Percentiles rank a stretch among this genome's conserved stretches.
phyloP scores from a whole-genome alignment of 2,797 vertebrate genomes.

The Simalia tracyae region DNA sequence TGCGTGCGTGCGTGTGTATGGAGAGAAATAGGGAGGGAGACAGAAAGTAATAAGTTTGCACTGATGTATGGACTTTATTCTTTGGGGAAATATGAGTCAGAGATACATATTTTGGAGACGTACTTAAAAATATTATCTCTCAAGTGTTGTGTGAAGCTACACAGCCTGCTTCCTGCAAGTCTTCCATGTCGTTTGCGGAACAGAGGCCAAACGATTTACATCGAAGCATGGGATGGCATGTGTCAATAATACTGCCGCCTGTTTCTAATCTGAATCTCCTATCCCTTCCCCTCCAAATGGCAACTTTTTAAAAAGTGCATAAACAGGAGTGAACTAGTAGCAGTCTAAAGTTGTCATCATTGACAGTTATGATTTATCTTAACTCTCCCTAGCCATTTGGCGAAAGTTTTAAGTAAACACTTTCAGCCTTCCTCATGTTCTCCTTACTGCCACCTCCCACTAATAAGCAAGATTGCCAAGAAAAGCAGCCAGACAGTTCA shows the following conservation, averaged over 20 bases:
- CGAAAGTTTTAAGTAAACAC: conserved; percentile 84
- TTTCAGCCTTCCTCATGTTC: conserved; percentile 81
- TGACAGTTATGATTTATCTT: conserved; percentile 84
- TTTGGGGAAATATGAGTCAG: conserved; percentile 63
- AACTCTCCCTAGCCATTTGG: conserved; percentile 82
- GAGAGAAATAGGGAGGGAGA: not conserved
- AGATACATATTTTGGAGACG: conserved; percentile 60
- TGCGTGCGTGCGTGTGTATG: not conserved
- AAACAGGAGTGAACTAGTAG: conserved; percentile 84
- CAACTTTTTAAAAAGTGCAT: conserved; percentile 71
- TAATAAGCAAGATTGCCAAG: conserved; percentile 79
- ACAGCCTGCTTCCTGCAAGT: conserved; percentile 58
- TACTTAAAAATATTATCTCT: conserved; percentile 66
- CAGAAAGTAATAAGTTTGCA: conserved; percentile 54
- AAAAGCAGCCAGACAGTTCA: conserved; percentile 84
- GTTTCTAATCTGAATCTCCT: conserved; percentile 54
- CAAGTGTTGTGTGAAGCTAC: conserved; percentile 67
- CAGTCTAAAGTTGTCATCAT: conserved; percentile 82
- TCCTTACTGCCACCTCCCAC: conserved; percentile 82
- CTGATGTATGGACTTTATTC: conserved; percentile 65
- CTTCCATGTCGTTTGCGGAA: conserved; percentile 60
- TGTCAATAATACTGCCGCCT: conserved; percentile 70
- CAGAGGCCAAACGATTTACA: conserved; percentile 60
- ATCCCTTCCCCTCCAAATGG: conserved; percentile 51
- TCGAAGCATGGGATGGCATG: conserved; percentile 70